Conservation (phyloP, 1,140 invertebrate genomes). For the Drosophila pallidifrons region DNA sequence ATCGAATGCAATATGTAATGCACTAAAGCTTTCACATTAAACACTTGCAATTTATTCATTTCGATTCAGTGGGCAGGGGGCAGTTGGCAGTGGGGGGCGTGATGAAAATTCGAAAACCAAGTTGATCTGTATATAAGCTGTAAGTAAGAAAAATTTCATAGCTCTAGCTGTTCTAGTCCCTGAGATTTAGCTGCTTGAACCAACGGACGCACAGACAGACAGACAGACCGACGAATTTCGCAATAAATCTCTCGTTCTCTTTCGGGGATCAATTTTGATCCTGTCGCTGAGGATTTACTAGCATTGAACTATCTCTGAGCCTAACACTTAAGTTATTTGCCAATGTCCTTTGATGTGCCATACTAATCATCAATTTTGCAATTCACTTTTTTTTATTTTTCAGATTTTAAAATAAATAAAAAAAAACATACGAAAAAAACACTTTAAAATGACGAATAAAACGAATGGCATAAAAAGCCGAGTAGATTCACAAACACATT, state of each 20-base stretch:
- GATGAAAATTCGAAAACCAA: neutral
- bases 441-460: slow-evolving; percentile 7
- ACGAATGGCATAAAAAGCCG: slow-evolving; percentile 10
- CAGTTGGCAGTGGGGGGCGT: neutral
- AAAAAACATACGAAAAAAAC: slow-evolving; percentile 50
- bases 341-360: slow-evolving; percentile 42
- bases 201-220: neutral
- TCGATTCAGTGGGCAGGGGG: too few relatives aligned
- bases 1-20: neutral
- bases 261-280: neutral
- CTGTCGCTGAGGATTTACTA: slow-evolving; percentile 3
- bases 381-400: slow-evolving; percentile 39
- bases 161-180: neutral
- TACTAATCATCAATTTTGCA: slow-evolving; percentile 49
- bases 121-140: neutral
- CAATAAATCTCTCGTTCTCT: slow-evolving; percentile 2
- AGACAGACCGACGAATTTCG: neutral
- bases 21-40: too few relatives aligned
- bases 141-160: neutral
- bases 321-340: slow-evolving; percentile 43
- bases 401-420: slow-evolving; percentile 67
- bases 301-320: slow-evolving; percentile 39
- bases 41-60: too few relatives aligned
- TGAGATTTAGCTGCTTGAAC: neutral
- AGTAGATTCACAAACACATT: slow-evolving; percentile 28